Conservation (phyloP, 2,113 vertebrate species). For the Notothenia coriiceps region DNA sequence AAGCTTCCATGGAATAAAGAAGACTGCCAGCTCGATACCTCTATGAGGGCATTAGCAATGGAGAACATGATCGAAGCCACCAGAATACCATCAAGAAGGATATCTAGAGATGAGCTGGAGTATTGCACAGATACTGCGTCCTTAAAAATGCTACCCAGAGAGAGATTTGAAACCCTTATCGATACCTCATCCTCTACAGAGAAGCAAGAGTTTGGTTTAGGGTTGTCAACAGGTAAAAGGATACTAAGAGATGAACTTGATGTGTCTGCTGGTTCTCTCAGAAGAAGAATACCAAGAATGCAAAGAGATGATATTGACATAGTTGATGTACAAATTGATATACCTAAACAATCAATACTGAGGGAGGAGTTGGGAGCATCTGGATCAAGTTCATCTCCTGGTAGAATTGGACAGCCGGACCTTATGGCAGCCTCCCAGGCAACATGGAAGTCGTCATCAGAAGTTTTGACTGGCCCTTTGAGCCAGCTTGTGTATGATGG, state of each 20-base stretch:
- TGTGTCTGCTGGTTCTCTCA: slow-evolving; percentile 51
- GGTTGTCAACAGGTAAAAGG: slow-evolving; percentile 46
- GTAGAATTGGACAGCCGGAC: slow-evolving; percentile 73
- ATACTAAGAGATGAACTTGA: slow-evolving; percentile 63
- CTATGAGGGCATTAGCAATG: slow-evolving; percentile 41
- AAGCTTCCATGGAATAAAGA: slow-evolving; percentile 53
- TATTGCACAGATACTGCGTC: slow-evolving; percentile 55
- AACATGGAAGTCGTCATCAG: slow-evolving; percentile 85
- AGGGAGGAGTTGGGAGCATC: slow-evolving; percentile 59
- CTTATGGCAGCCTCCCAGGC: slow-evolving; percentile 80
- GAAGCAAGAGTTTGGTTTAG: slow-evolving; percentile 58
- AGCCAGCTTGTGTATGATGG: slow-evolving; percentile 93
- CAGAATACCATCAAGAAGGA: slow-evolving; percentile 56
- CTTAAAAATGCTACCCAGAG: slow-evolving; percentile 60
- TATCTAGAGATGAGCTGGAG: slow-evolving; percentile 75
- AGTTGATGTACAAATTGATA: slow-evolving; percentile 62
- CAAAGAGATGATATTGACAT: slow-evolving; percentile 53
- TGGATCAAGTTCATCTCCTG: slow-evolving; percentile 49
- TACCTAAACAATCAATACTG: slow-evolving; percentile 41
- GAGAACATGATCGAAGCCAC: slow-evolving; percentile 58
- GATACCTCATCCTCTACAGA: slow-evolving; percentile 44
- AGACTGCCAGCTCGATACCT: slow-evolving; percentile 60
- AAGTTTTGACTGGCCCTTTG: slow-evolving; percentile 84
- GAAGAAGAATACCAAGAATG: slow-evolving; percentile 55
- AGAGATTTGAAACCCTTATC: slow-evolving; percentile 51